Base-by-base conservation (phyloP, 2,888 invertebrate species). In the Monochamus alternatus region DNA sequence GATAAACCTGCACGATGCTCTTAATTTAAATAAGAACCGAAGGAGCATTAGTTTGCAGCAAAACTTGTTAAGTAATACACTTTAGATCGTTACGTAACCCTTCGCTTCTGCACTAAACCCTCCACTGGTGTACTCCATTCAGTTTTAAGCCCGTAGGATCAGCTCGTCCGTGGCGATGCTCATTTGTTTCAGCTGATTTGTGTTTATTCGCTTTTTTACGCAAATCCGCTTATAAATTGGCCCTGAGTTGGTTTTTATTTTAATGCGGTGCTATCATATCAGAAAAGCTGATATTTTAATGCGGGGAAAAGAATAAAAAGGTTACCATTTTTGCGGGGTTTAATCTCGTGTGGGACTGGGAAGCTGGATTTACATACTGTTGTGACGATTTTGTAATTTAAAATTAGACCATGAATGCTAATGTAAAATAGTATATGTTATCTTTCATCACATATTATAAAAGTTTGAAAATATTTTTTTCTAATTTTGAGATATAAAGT, bases 101-200 rank as follows among this genome's bases (percentile, higher is more conserved):
- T 69, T 63, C 52, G 14, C 59, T 62, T 47, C 60, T n/a, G 38
- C 62, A 8, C 66, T 14, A 9, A n/a, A 64, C 66, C 71, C 75
- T 30, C 68, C 77, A 75, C 75, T 75, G 75, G 52, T 75, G 79
- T 73, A 76, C 79, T 83, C 75, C 79, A 79, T 82, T 80, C 80
- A 81, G 82, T 82, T 85, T 83, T 84, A 85, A 85, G 84, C 84
- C 84, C 82, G 68, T 78, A 81, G 85, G 85, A 86, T 85, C 84
- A 84, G 82, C 78, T 79, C 79, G 81, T 81, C 83, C 82, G 81
- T 81, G 82, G 82, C 84, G 83, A 81, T 84, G 85, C 86, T 86
- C 87, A 86, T 87, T 87, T 86, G 84, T 87, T 87, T 85, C 81
- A 82, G 84, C 85, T 83, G 86, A 86, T 87, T 86, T 86, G 86